These are phyloP conservation scores for Neolamprologus variostigma DNA, from an alignment of 2,113 vertebrate genomes.

Conservation along the genomic window DNA sequence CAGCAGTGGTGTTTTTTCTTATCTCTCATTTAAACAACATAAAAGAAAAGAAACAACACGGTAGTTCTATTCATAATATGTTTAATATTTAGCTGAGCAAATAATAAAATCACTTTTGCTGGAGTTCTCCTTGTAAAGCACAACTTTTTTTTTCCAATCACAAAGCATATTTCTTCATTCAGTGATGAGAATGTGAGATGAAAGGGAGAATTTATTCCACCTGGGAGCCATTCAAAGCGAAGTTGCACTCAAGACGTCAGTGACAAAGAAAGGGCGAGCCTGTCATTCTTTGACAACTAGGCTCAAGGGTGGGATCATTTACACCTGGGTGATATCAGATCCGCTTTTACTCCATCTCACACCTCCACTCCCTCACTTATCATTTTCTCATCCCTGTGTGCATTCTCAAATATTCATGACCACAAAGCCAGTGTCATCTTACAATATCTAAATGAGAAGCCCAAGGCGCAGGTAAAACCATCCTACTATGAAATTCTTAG, in stretches of 20 bases:
- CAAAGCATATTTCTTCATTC: background rate
- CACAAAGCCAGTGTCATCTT: conserved; percentile 35
- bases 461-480: conserved; percentile 47
- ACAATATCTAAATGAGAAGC: conserved; percentile 55
- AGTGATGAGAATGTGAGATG: background rate
- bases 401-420: conserved; percentile 65
- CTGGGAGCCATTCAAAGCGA: conserved; percentile 3
- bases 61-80: background rate
- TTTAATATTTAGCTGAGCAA: background rate
- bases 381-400: background rate
- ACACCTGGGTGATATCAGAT: conserved; percentile 30
- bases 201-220: background rate
- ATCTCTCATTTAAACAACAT: background rate
- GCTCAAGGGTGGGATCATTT: conserved; percentile 19
- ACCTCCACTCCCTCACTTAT: conserved; percentile 25
- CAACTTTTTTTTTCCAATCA: background rate
- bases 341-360: conserved; percentile 14
- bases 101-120: background rate
- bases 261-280: conserved; percentile 18
- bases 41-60: background rate
- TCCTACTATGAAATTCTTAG: conserved; percentile 44
- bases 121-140: background rate
- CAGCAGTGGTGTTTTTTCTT: background rate
- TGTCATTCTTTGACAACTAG: conserved; percentile 29
- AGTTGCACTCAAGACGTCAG: conserved; percentile 22